phyloP scores from a whole-genome alignment of 1,140 invertebrate species.

The Drosophila tani region DNA sequence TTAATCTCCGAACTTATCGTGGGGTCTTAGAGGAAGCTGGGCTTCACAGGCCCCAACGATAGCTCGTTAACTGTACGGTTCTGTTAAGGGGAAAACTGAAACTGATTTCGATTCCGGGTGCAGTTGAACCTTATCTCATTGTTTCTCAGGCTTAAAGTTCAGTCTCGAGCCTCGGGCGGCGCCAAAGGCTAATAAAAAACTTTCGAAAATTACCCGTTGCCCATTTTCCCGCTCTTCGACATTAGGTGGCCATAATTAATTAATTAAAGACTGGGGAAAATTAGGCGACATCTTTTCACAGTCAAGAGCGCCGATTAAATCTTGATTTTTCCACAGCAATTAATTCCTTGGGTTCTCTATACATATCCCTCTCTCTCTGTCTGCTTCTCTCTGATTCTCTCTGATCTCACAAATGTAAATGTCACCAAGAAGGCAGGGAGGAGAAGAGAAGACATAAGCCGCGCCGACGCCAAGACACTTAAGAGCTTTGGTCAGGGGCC shows the following conservation, averaged over 20 bases:
- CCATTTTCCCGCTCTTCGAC: conserved; percentile 12
- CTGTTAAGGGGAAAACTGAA: conserved; percentile 27
- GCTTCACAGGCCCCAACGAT: conserved; percentile 18
- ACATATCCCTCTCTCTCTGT: conserved; percentile 2
- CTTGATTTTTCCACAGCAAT: conserved; percentile 76
- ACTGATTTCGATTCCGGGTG: conserved; percentile 30
- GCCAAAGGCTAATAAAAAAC: conserved; percentile 60
- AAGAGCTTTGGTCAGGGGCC: conserved; percentile 73
- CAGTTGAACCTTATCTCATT: conserved; percentile 46
- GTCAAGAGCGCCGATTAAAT: conserved; percentile 58
- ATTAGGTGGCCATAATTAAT: conserved; percentile 67
- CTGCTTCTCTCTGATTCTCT: conserved; percentile 14
- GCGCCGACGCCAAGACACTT: conserved; percentile 80
- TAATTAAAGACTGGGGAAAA: conserved; percentile 71
- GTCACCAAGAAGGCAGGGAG: conserved; percentile 37
- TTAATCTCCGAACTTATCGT: conserved; percentile 61
- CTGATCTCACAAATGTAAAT: conserved; percentile 77
- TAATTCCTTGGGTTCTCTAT: conserved; percentile 52
- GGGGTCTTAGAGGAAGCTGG: conserved; percentile 59
- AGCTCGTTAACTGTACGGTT: conserved; percentile 22
- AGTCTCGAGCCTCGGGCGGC: conserved; percentile 25
- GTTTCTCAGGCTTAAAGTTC: conserved; percentile 40
- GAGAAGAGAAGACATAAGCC: conserved; percentile 65
- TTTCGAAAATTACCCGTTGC: conserved; percentile 38
- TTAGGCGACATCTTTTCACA: conserved; percentile 80